Evolutionary conservation across 1,140 invertebrate species (phyloP).

Genomic region (Coelopa frigida): DNA sequence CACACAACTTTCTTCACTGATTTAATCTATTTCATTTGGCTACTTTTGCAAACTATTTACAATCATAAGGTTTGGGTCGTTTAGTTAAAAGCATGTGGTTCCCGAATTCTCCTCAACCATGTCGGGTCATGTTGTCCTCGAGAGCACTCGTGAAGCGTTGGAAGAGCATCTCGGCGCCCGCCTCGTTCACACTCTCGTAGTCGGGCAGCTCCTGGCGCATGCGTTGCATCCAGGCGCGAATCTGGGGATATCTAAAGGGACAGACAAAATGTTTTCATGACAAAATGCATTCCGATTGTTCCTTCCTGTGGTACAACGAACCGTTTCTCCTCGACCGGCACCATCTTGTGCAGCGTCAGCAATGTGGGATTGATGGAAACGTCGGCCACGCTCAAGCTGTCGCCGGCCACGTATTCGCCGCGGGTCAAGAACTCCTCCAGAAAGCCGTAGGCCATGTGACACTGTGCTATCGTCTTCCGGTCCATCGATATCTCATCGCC

Average conservation of each 20-base stretch:
- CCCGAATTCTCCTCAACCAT: neutral
- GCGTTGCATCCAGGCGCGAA: slow-evolving; percentile 9
- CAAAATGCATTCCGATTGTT: neutral
- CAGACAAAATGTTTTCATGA: neutral
- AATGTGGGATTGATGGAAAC: slow-evolving; percentile 39
- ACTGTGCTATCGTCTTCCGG: slow-evolving; percentile 14
- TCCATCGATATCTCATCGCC: slow-evolving; percentile 7
- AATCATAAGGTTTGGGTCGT: too few relatives aligned
- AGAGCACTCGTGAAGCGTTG: neutral
- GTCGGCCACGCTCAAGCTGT: slow-evolving; percentile 51
- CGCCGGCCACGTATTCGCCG: slow-evolving; percentile 41
- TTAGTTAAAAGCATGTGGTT: too few relatives aligned
- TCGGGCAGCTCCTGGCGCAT: slow-evolving; percentile 5
- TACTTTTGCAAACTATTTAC: too few relatives aligned
- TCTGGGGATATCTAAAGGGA: slow-evolving; percentile 10
- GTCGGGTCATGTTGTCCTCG: slow-evolving; percentile 8
- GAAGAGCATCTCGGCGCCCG: slow-evolving; percentile 10
- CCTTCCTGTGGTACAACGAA: neutral
- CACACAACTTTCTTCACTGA: too few relatives aligned
- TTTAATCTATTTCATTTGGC: too few relatives aligned
- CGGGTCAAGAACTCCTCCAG: slow-evolving; percentile 43
- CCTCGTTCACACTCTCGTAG: slow-evolving; percentile 11
- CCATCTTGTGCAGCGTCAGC: slow-evolving; percentile 26
- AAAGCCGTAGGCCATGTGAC: slow-evolving; percentile 44
- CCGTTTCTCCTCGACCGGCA: slow-evolving; percentile 18